These are phyloP conservation scores for Cyanoderma ruficeps DNA, from an alignment of 2,113 vertebrate genomes.

Conservation along the genomic window DNA sequence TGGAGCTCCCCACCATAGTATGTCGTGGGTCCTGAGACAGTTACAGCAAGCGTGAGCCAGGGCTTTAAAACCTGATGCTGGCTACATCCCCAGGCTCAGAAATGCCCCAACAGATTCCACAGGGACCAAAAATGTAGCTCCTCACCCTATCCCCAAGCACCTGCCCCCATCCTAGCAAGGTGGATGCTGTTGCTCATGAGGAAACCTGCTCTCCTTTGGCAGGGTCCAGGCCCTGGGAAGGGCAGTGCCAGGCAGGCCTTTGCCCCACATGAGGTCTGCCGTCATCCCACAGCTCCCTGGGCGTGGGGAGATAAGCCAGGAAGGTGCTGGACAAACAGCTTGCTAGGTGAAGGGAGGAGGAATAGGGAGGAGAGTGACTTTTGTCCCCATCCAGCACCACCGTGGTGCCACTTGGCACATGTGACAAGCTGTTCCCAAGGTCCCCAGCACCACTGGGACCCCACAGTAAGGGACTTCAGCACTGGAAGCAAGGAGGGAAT, in stretches of 20 bases:
- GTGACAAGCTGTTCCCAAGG: background rate
- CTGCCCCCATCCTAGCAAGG: background rate
- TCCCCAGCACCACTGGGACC: fast-evolving
- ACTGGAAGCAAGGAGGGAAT: background rate
- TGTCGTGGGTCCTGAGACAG: background rate
- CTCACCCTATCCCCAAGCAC: background rate
- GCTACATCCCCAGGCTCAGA: background rate
- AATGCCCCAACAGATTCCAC: background rate
- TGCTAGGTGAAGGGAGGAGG: constrained; percentile 14
- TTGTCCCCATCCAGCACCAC: constrained; percentile 6
- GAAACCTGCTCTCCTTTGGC: background rate
- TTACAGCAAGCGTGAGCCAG: fast-evolving
- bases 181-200: background rate
- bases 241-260: constrained; percentile 57
- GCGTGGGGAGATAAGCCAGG: constrained; percentile 62
- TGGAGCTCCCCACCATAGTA: background rate
- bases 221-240: background rate
- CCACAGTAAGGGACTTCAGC: background rate
- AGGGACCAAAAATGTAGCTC: fast-evolving
- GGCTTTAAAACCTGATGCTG: background rate
- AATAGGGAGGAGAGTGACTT: constrained; percentile 44
- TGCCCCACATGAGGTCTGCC: constrained; percentile 52
- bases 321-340: constrained; percentile 61
- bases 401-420: background rate
- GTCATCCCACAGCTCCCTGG: constrained; percentile 25